Evolutionary conservation across 2,888 invertebrate genomes (phyloP), one percentile per base, ranked within the genome.

Genomic region (Dorcus hopei): DNA sequence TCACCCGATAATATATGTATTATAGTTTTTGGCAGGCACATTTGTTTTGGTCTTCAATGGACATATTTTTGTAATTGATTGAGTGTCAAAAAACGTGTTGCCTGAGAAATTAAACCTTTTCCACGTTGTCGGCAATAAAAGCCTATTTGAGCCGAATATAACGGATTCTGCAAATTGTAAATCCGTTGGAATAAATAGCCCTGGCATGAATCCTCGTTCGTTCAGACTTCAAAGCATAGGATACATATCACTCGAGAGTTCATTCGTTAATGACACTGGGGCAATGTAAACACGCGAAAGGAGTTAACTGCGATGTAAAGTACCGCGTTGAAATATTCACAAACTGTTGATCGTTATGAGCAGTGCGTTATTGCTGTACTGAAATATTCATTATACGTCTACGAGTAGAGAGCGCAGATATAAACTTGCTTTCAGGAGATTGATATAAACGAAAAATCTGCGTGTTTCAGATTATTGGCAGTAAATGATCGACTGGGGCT

Each of bases 311-410:
- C 51, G 40, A 51, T 51, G 51, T 51, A 51, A 51, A 38, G 51
- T 51, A 38, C 39, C 51, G 51, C 41, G 51, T 8, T 51, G 58
- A 58, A 58, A 58, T 54, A 54, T 58, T 53, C 53, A 58, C 58
- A 49, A 54, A 49, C 54, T 50, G 58, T 54, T 58, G 58, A 58
- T 38, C 45, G 58, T 54, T 53, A 43, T 43, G 49, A 53, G 53
- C 58, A 45, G 9, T 38, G 45, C 49, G 42, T 53, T 58, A 58
- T 53, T 49, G 58, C 58, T 38, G 45, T 54, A 43, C 48, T 58
- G 58, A 58, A 58, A 58, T 48, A 58, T 58, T 58, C 58, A 58
- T 58, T 58, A 40, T 51, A 51, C 51, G 39, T 39, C 26, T 9
- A 14, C 14, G 9, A 33, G 47, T 16, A 23, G 23, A 45, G 19